Evolutionary conservation across 2,113 vertebrate genomes (phyloP).

Genomic region (Stigmatopora argus): DNA sequence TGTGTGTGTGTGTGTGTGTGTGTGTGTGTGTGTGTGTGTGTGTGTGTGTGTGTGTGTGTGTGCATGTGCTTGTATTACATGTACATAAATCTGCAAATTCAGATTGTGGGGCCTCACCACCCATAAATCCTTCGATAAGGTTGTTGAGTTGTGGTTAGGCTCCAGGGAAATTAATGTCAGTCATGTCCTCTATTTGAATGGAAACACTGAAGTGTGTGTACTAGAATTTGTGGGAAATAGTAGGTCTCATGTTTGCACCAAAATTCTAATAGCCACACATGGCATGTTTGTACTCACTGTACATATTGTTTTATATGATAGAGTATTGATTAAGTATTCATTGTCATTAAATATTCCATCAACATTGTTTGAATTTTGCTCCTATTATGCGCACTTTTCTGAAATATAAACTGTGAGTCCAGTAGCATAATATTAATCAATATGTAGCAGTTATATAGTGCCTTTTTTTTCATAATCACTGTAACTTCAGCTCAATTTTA

Average conservation of each 20-base stretch:
- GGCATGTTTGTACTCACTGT: slow-evolving; percentile 17
- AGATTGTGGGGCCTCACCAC: slow-evolving; percentile 5
- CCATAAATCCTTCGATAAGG: slow-evolving; percentile 9
- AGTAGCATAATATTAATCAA: no score
- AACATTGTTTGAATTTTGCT: not conserved
- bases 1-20: slow-evolving; percentile 24
- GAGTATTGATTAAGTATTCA: not conserved
- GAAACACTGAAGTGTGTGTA: slow-evolving; percentile 15
- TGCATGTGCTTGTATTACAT: slow-evolving; percentile 12
- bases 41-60: slow-evolving; percentile 17
- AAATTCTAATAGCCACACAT: slow-evolving; percentile 18
- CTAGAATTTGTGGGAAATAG: slow-evolving; percentile 7
- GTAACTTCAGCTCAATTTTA: no score
- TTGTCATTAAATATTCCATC: not conserved
- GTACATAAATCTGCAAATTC: not conserved
- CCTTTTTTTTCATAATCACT: no score
- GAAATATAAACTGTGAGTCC: not conserved
- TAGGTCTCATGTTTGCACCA: slow-evolving; percentile 13
- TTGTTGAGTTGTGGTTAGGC: slow-evolving; percentile 1
- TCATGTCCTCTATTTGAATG: not conserved
- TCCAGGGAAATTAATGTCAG: slow-evolving; percentile 7
- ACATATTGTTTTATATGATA: not conserved
- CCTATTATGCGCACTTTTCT: not conserved
- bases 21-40: slow-evolving; percentile 24
- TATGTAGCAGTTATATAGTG: no score